phyloP scores from a whole-genome alignment of 1,140 invertebrate genomes.

The Eurytemora carolleeae region DNA sequence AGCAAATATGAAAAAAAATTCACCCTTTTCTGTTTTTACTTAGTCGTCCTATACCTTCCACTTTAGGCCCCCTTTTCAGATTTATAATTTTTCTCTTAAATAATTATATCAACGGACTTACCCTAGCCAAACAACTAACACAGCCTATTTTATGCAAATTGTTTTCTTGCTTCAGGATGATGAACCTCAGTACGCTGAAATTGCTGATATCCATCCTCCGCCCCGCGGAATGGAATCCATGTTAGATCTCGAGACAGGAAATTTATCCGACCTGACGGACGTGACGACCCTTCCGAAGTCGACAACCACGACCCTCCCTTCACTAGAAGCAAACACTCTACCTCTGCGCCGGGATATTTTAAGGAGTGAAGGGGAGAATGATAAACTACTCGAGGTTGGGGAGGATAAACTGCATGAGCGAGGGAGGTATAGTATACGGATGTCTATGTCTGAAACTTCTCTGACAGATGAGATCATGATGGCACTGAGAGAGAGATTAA shows the following conservation, averaged over 20 bases:
- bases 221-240: not conserved
- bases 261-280: no score
- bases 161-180: not conserved
- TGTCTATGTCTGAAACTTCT: not conserved
- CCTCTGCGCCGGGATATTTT: not conserved
- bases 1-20: no score
- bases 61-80: no score
- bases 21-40: no score
- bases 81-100: no score
- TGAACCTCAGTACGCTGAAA: not conserved
- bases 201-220: not conserved
- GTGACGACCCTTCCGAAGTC: not conserved
- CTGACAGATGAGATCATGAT: not conserved
- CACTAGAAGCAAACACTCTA: not conserved
- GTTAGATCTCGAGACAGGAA: not conserved
- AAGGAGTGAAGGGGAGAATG: not conserved
- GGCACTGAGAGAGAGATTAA: not conserved
- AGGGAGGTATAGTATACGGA: no score
- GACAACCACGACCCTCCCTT: not conserved
- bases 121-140: no score
- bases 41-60: no score
- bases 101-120: no score
- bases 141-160: no score
- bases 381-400: not conserved
- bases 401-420: no score